Conservation (phyloP, 2,888 invertebrate species). For the Diaprepes abbreviatus region DNA sequence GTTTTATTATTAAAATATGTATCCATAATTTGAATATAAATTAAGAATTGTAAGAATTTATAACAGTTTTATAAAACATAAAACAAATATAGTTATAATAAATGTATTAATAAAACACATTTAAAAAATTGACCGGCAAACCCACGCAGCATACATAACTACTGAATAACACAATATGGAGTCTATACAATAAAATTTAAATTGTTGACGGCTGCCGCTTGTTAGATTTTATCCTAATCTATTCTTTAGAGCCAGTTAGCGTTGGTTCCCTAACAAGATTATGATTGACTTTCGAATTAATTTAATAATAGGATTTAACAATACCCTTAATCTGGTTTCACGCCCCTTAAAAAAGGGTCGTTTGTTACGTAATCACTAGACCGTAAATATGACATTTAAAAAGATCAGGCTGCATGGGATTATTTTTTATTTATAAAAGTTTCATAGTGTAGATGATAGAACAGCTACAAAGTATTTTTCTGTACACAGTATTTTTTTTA, state of each 20-base stretch:
- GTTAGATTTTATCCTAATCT: conserved; percentile 41
- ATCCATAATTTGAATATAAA: too few relatives aligned
- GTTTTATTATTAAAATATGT: too few relatives aligned
- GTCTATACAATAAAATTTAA: conserved; percentile 39
- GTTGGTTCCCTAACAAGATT: conserved; percentile 56
- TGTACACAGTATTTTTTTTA: too few relatives aligned
- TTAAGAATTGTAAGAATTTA: too few relatives aligned
- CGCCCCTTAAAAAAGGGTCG: conserved; percentile 59
- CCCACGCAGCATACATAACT: conserved; percentile 4
- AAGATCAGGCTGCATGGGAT: conserved; percentile 40
- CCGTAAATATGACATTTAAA: conserved; percentile 60
- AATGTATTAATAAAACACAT: neutral
- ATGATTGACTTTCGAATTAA: conserved; percentile 64
- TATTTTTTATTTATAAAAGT: conserved; percentile 34
- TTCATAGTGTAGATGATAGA: too few relatives aligned
- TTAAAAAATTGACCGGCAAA: neutral
- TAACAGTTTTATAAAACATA: too few relatives aligned
- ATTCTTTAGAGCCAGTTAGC: conserved; percentile 44
- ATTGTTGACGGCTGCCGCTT: conserved; percentile 35
- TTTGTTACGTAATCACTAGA: conserved; percentile 57
- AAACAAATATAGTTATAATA: neutral
- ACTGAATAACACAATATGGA: conserved; percentile 28
- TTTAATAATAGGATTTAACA: conserved; percentile 62
- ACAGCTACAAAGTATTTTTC: too few relatives aligned
- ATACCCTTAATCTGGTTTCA: conserved; percentile 63